phyloP scores from a whole-genome alignment of 2,797 vertebrate species.

The Leptodactylus fallax region DNA sequence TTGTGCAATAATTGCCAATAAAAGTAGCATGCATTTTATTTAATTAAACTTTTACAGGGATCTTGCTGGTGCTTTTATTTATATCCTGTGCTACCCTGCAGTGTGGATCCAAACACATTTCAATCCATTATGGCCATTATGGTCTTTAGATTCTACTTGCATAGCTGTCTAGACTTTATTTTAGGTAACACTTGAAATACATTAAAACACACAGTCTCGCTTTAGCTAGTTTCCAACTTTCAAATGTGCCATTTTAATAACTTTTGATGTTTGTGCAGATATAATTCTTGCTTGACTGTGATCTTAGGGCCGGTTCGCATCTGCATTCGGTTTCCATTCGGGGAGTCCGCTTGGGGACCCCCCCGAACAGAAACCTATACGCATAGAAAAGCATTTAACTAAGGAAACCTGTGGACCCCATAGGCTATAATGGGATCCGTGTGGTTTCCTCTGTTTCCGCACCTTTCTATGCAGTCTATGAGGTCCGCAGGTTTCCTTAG shows the following conservation, averaged over 20 bases:
- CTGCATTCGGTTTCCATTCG: too few species aligned
- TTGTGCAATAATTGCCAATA: conserved; percentile 60
- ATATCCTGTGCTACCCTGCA: conserved; percentile 19
- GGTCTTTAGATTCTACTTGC: not conserved
- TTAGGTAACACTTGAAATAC: not conserved
- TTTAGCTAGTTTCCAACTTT: not conserved
- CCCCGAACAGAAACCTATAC: too few species aligned
- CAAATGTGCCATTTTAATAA: not conserved
- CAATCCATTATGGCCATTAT: not conserved
- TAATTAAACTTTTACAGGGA: conserved; percentile 53
- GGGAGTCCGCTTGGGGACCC: too few species aligned
- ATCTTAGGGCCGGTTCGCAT: too few species aligned
- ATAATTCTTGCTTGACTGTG: too few species aligned
- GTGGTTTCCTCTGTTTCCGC: too few species aligned
- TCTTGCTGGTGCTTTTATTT: conserved; percentile 51
- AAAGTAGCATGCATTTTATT: conserved; percentile 50
- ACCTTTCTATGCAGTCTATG: too few species aligned
- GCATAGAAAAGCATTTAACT: too few species aligned
- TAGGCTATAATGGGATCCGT: too few species aligned
- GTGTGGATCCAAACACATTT: conserved; percentile 34
- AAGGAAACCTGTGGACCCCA: too few species aligned
- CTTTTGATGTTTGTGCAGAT: too few species aligned
- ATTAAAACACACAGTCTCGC: not conserved
- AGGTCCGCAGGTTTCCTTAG: too few species aligned
- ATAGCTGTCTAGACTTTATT: not conserved